Base-by-base conservation (phyloP, 2,888 invertebrate genomes). In the Lepidonotus clava region DNA sequence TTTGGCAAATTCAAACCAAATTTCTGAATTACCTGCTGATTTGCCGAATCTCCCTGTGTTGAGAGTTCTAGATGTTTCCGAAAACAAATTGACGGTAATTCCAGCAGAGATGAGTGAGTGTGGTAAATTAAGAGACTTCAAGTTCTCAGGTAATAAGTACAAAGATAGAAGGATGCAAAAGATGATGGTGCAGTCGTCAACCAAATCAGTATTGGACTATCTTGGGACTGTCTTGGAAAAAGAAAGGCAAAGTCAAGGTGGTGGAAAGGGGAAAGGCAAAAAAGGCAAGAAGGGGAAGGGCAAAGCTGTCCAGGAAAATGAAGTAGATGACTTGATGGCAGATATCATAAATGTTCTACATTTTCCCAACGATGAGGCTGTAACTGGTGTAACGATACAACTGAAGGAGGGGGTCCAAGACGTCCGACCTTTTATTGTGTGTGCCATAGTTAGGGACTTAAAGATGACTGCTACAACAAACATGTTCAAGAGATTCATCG, bases 201-300 rank as follows among this genome's bases (percentile, higher is more conserved):
- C 96, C 0, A 97, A 97, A 92, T 90, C 97, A 93, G 95, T 97
- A 4, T 90, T 97, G 38, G 97, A 97, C 91, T 97, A 97, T 92
- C 95, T 97, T 1, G 95, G 96, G n/a, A 96, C 96, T 53, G 87
- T 89, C 6, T 87, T 92, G 41, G 91, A 91, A 53, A 93, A 90
- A 89, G 80, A 88, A 89, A 87, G 90, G 89, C 83, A 91, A 90
- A 85, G 86, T 36, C 66, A 87, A 53, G 87, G 77, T 18, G 85
- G 85, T 38, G 87, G 86, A 83, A 80, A 88, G 21, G 88, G 87
- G 28, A 90, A 91, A 88, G 89, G 90, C n/a, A 90, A 90, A 87
- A 87, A 88, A 66, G 89, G 90, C 24, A 90, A 90, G 51, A 90
- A 91, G 87, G 90, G 90, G 80, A 92, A 91, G 77, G 83, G 34